These are phyloP conservation scores for Drosophila emarginata DNA, from an alignment of 2,888 invertebrate genomes.

Conservation along the genomic window DNA sequence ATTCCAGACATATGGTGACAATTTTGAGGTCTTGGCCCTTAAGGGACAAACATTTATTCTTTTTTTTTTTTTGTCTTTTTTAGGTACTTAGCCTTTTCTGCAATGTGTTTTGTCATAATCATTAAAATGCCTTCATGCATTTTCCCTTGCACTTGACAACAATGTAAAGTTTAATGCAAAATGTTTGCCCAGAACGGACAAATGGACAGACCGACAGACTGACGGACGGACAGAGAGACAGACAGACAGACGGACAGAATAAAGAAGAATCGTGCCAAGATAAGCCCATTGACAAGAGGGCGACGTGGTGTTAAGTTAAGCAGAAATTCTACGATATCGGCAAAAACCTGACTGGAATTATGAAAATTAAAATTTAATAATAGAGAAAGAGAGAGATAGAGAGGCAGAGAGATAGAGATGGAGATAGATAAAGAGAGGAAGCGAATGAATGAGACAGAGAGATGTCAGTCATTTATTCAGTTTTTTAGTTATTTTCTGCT, in stretches of 20 bases:
- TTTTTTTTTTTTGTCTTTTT: too few species aligned
- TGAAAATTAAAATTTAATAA: constrained; percentile 61
- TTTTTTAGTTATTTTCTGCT: constrained; percentile 22
- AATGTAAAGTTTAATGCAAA: constrained; percentile 47
- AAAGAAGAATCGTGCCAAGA: constrained; percentile 51
- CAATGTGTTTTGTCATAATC: constrained; percentile 18
- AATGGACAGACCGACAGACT: neutral
- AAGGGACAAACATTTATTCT: constrained; percentile 6
- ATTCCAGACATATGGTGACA: neutral
- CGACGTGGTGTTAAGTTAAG: constrained; percentile 55
- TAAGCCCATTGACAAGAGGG: constrained; percentile 34
- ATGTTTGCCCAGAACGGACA: constrained; percentile 35
- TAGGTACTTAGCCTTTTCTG: constrained; percentile 11
- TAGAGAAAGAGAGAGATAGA: constrained; percentile 32
- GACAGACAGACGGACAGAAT: constrained; percentile 16
- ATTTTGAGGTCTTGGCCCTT: neutral
- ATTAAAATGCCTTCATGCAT: constrained; percentile 63
- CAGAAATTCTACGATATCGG: constrained; percentile 52
- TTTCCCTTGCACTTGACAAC: constrained; percentile 58
- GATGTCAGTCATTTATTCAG: too few species aligned
- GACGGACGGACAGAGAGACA: constrained; percentile 15
- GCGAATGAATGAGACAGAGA: too few species aligned
- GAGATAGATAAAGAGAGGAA: neutral
- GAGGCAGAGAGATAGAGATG: neutral
- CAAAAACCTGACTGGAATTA: constrained; percentile 67